Conservation (phyloP, 2,113 vertebrate genomes). For the Sardina pilchardus region DNA sequence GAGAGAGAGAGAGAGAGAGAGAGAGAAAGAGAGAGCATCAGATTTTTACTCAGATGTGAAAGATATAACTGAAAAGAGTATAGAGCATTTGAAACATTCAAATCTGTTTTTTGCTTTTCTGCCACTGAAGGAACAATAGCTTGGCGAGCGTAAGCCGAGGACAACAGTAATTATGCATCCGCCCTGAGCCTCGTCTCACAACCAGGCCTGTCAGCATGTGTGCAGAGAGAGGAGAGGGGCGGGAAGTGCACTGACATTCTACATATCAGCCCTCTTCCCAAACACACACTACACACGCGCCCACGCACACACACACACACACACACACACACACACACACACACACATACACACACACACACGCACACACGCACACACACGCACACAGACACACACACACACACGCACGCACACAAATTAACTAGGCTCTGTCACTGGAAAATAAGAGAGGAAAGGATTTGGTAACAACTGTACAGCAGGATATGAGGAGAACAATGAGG, state of each 20-base stretch:
- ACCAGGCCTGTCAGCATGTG: neutral
- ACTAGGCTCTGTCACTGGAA: neutral
- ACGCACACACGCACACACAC: neutral
- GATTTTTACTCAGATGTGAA: neutral
- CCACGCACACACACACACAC: neutral
- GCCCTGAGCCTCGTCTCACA: neutral
- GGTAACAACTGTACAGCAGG: neutral
- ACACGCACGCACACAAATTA: too few relatives aligned
- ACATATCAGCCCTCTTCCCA: neutral
- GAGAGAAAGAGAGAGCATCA: neutral
- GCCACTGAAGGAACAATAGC: neutral
- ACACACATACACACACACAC: too few relatives aligned
- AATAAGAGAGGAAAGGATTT: neutral
- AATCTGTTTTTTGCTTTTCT: neutral
- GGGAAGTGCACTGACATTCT: neutral
- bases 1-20: constrained; percentile 11
- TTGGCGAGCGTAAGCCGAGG: neutral
- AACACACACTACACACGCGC: constrained; percentile 15
- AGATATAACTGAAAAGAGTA: neutral
- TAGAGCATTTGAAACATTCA: neutral
- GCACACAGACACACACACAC: too few relatives aligned
- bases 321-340: neutral
- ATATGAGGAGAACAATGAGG: neutral
- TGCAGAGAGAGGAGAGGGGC: neutral
- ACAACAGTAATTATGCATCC: neutral